Base-by-base conservation (phyloP, 2,797 vertebrate species). In the Rallus crepitans region DNA sequence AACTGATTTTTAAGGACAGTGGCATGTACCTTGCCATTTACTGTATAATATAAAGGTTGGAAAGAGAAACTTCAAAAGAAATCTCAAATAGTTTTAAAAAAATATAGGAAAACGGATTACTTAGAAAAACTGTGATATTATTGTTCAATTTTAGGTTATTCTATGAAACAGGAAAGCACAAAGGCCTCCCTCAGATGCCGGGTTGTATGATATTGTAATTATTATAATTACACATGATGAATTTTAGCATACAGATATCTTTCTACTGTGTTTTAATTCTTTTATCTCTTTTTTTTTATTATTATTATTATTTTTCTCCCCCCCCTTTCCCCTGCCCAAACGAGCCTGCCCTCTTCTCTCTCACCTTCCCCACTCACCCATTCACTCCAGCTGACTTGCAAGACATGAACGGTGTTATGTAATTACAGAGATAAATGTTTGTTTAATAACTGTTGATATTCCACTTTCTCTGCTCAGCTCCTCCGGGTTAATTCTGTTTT, bases 191-290 rank as follows among this genome's bases (percentile, higher is more conserved):
- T 98, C 95, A 96, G 96, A 98, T 98, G 98, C 98, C 97, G 97
- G 98, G 98, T 98, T 99, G 99, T 99, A 99, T 98, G 98, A 98
- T 98, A 99, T 97, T 99, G 99, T 99, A 99, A 99, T 99, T 98
- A 99, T 98, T 97, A 98, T 98, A 99, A 98, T 98, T 98, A 98
- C 98, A 99, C 98, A 98, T 98, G 98, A 98, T 98, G 98, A 98
- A 98, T 98, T 99, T 99, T 99, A 99, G 98, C 98, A 98, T 98
- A 98, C 98, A 98, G 98, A 98, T 98, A 98, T 98, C 97, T 99
- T 99, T 99, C 98, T 99, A 99, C 98, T 98, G 98, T 99, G 98
- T 98, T 99, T 99, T 98, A 98, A 98, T 98, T 98, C 90, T 97
- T 98, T 98, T 97, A 3, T 90, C 95, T 97, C 97, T 21, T 94